Conservation (phyloP, 1,140 invertebrate genomes). For the Epicauta chinensis region DNA sequence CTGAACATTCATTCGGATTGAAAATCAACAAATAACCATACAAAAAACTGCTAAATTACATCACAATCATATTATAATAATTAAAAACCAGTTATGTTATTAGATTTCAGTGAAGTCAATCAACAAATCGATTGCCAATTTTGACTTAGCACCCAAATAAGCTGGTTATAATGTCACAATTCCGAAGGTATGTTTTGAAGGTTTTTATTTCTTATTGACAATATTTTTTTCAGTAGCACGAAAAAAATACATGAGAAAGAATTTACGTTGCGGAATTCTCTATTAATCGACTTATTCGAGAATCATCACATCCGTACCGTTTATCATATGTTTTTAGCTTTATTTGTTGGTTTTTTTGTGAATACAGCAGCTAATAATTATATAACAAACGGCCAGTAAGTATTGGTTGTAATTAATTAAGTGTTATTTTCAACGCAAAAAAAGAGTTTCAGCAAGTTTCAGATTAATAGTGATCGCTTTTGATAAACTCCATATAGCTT, state of each 20-base stretch:
- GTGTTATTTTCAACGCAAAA: background rate
- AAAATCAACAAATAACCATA: no score
- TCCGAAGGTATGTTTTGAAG: no score
- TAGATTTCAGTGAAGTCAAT: no score
- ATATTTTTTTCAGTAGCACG: no score
- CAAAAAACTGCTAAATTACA: no score
- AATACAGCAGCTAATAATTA: constrained; percentile 3
- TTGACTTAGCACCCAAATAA: no score
- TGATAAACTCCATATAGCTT: background rate
- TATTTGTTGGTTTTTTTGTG: constrained; percentile 3
- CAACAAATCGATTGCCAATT: no score
- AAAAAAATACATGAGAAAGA: background rate
- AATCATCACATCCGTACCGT: constrained; percentile 2
- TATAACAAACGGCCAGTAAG: constrained; percentile 6
- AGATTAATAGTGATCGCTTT: constrained; percentile 3
- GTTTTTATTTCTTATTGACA: no score
- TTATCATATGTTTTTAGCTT: constrained; percentile 6
- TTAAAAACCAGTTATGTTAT: no score
- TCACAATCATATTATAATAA: no score
- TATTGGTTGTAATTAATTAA: background rate
- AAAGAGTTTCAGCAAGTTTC: background rate
- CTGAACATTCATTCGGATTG: no score
- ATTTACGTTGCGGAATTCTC: background rate
- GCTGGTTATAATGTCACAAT: no score
- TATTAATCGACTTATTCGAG: constrained; percentile 8